Evolutionary conservation across 2,888 invertebrate species (phyloP).

Genomic region (Drosophila robusta): DNA sequence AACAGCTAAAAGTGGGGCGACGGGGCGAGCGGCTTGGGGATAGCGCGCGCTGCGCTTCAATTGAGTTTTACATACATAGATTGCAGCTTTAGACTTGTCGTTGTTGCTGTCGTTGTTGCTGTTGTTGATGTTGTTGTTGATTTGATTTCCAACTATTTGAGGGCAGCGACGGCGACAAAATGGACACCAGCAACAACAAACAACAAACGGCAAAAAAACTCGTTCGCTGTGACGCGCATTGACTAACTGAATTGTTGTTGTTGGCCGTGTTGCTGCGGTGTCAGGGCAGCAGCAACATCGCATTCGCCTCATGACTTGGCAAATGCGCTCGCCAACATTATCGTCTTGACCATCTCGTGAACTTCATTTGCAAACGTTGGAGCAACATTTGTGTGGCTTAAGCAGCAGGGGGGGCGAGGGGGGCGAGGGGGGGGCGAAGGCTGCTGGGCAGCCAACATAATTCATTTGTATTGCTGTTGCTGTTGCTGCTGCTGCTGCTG

Average conservation of each 20-base stretch:
- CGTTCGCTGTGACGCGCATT: slow-evolving; percentile 70
- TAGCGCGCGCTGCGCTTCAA: slow-evolving; percentile 72
- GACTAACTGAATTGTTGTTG: slow-evolving; percentile 65
- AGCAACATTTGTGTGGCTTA: slow-evolving; percentile 32
- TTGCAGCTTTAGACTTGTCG: slow-evolving; percentile 48
- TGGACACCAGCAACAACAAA: slow-evolving; percentile 64
- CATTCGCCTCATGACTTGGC: slow-evolving; percentile 77
- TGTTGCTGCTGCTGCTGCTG: slow-evolving; percentile 7
- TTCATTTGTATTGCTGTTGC: slow-evolving; percentile 67
- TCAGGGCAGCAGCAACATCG: slow-evolving; percentile 33
- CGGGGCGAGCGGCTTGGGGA: slow-evolving; percentile 26
- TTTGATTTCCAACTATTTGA: slow-evolving; percentile 79
- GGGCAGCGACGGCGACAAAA: slow-evolving; percentile 74
- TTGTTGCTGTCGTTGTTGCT: slow-evolving; percentile 28
- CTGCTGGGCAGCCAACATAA: slow-evolving; percentile 67
- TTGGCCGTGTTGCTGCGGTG: slow-evolving; percentile 56
- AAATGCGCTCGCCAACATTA: slow-evolving; percentile 80
- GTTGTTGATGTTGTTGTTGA: slow-evolving; percentile 64
- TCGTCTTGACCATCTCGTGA: slow-evolving; percentile 81
- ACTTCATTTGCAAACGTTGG: slow-evolving; percentile 78
- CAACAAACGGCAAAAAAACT: slow-evolving; percentile 62
- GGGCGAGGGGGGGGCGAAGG: slow-evolving; percentile 17
- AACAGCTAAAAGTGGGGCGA: slow-evolving; percentile 72
- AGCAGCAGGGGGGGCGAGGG: slow-evolving; percentile 1
- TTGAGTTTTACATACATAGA: slow-evolving; percentile 74